Conservation (phyloP, 2,113 vertebrate genomes). For the Chascanopsetta lugubris region DNA sequence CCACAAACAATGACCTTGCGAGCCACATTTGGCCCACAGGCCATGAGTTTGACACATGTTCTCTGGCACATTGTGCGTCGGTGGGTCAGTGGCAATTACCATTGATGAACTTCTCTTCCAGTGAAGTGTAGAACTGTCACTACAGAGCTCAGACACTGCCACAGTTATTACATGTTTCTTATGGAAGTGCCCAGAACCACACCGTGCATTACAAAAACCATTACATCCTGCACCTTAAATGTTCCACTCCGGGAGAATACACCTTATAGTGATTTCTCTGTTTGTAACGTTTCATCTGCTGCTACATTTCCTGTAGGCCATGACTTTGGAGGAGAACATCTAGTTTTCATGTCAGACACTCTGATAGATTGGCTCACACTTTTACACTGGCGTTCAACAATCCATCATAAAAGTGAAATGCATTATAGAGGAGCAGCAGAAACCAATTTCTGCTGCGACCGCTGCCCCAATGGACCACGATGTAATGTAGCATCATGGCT, state of each 20-base stretch:
- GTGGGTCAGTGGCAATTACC: not conserved
- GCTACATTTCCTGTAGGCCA: slow-evolving; percentile 40
- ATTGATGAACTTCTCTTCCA: not conserved
- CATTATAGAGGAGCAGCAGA: slow-evolving; percentile 56
- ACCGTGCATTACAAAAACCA: not conserved
- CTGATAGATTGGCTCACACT: slow-evolving; percentile 54
- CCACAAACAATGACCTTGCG: too few relatives aligned
- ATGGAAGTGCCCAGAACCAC: not conserved
- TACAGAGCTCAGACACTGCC: not conserved
- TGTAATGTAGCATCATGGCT: slow-evolving; percentile 40
- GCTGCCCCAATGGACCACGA: slow-evolving; percentile 54
- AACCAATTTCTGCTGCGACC: slow-evolving; percentile 62
- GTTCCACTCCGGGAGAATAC: not conserved
- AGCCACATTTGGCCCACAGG: too few relatives aligned
- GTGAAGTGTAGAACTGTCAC: not conserved
- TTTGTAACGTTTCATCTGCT: slow-evolving; percentile 37
- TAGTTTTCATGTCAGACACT: slow-evolving; percentile 47
- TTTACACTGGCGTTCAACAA: slow-evolving; percentile 52
- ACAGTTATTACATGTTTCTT: not conserved
- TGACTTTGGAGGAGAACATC: slow-evolving; percentile 51
- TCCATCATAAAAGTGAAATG: slow-evolving; percentile 64
- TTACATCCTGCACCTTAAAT: slow-evolving; percentile 8
- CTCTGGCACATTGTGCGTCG: not conserved
- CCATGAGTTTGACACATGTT: too few relatives aligned
- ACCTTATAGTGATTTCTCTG: slow-evolving; percentile 15